Percentiles rank a stretch among this genome's conserved stretches.
phyloP scores from a whole-genome alignment of 2,113 vertebrate species.

The Gnathonemus longibarbis region DNA sequence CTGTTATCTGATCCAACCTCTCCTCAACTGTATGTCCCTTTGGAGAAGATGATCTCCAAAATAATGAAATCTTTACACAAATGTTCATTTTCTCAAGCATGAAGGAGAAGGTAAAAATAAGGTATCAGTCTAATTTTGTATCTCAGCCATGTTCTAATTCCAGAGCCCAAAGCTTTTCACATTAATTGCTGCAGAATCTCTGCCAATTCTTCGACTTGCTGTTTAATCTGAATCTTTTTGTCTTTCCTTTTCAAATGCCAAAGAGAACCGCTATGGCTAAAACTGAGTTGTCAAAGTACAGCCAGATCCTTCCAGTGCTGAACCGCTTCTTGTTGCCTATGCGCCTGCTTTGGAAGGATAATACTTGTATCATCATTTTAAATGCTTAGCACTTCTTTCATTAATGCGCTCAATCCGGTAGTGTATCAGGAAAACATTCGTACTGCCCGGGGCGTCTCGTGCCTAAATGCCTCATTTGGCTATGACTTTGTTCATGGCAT shows the following conservation, averaged over 20 bases:
- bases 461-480: background rate
- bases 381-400: background rate
- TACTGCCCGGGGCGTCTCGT: background rate
- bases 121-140: background rate
- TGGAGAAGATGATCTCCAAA: background rate
- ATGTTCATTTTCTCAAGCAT: background rate
- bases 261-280: background rate
- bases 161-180: background rate
- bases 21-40: background rate
- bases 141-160: background rate
- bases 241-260: background rate
- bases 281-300: background rate
- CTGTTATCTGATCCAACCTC: background rate
- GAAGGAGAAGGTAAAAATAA: background rate
- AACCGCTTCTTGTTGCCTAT: background rate
- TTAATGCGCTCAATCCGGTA: background rate
- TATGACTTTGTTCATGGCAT: background rate
- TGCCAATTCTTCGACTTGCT: background rate
- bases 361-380: background rate
- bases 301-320: background rate
- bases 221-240: background rate
- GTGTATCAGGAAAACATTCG: background rate
- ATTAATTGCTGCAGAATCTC: background rate
- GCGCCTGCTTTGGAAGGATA: background rate
- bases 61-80: background rate